These are phyloP conservation scores for Hippoglossus stenolepis DNA, from an alignment of 2,113 vertebrate species.

Conservation along the genomic window DNA sequence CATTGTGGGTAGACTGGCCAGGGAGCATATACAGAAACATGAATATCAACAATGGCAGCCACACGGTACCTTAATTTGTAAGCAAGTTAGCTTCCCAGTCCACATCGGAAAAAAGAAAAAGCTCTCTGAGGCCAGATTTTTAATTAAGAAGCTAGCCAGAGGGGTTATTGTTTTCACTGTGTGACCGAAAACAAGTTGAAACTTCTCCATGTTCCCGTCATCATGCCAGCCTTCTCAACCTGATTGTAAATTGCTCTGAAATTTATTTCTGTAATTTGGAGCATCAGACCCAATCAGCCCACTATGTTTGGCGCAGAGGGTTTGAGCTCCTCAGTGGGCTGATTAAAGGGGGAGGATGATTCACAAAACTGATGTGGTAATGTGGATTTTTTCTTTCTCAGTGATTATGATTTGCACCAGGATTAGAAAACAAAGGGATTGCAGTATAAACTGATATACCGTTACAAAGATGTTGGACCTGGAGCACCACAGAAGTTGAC, in stretches of 20 bases:
- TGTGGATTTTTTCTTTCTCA: background rate
- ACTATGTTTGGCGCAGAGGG: constrained; percentile 9
- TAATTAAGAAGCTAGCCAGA: constrained; percentile 66
- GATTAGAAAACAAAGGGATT: constrained; percentile 19
- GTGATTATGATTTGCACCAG: constrained; percentile 18
- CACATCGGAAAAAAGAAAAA: background rate
- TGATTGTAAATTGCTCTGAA: constrained; percentile 35
- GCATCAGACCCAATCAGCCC: constrained; percentile 20
- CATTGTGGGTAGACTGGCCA: constrained; percentile 18
- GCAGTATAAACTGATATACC: too few species aligned
- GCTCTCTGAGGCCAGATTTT: constrained; percentile 58
- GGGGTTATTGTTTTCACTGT: constrained; percentile 51
- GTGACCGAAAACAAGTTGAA: constrained; percentile 59
- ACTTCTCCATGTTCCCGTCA: constrained; percentile 53
- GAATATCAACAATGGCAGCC: constrained; percentile 53
- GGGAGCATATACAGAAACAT: constrained; percentile 33
- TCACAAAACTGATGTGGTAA: constrained; percentile 16
- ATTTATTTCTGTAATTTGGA: constrained; percentile 16
- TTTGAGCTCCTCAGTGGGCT: constrained; percentile 7
- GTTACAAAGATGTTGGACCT: background rate
- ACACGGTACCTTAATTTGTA: constrained; percentile 49
- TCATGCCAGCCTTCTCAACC: constrained; percentile 29
- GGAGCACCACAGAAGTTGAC: background rate
- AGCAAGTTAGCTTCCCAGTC: constrained; percentile 46
- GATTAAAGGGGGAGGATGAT: constrained; percentile 28